Conservation (phyloP, 30 jellyfish, hydroid and myxozoan genomes). For the Calvadosia cruxmelitensis region DNA sequence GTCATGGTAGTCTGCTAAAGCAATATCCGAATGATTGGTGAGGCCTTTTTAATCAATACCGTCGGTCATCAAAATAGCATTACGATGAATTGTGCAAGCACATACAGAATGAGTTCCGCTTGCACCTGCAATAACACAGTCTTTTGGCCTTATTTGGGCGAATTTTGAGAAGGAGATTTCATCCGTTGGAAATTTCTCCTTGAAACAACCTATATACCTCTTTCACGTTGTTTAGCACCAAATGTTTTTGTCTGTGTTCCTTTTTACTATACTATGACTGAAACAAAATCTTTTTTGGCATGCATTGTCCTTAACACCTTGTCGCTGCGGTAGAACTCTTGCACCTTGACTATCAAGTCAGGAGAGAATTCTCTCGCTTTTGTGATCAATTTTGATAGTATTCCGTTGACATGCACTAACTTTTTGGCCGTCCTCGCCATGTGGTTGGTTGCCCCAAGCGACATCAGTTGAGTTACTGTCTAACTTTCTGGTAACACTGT, state of each 20-base stretch:
- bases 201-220: neutral
- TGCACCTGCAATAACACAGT: neutral
- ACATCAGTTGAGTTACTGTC: neutral
- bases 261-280: neutral
- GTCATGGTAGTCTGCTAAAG: neutral
- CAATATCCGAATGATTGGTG: neutral
- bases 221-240: neutral
- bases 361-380: neutral
- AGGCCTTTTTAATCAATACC: neutral
- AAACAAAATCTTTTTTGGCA: neutral
- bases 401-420: neutral
- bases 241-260: neutral
- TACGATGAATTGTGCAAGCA: neutral
- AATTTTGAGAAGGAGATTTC: neutral
- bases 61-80: neutral
- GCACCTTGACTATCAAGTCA: neutral
- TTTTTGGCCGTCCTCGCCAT: neutral
- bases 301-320: neutral
- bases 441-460: neutral
- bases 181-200: neutral
- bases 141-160: neutral
- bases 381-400: neutral
- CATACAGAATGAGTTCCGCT: neutral
- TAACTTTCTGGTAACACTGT: neutral
- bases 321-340: neutral